These are phyloP conservation scores for Chrysopilus asiliformis DNA, from an alignment of 2,888 invertebrate genomes.

Conservation along the genomic window DNA sequence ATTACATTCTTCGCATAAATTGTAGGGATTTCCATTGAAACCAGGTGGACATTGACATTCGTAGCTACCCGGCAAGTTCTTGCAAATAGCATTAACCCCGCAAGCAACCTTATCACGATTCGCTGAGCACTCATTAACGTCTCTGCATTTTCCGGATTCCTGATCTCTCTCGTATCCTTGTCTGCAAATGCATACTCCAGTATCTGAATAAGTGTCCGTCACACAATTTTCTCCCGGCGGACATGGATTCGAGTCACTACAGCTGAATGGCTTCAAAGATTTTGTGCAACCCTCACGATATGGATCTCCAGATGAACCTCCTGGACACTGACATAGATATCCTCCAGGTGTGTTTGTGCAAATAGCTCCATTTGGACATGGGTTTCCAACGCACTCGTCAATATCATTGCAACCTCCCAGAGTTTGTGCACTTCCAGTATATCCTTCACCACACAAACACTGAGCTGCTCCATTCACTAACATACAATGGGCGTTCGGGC, in stretches of 20 bases:
- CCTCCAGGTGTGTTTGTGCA: slow-evolving; percentile 80
- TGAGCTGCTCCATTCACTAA: slow-evolving; percentile 68
- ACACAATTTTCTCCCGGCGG: slow-evolving; percentile 77
- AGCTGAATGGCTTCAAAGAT: slow-evolving; percentile 50
- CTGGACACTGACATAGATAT: slow-evolving; percentile 79
- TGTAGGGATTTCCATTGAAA: slow-evolving; percentile 81
- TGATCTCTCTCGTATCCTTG: slow-evolving; percentile 72
- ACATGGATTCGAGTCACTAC: slow-evolving; percentile 63
- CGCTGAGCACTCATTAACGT: slow-evolving; percentile 74
- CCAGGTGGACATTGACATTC: slow-evolving; percentile 83
- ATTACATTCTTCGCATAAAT: slow-evolving; percentile 72
- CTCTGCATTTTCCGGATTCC: slow-evolving; percentile 62
- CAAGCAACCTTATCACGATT: slow-evolving; percentile 64
- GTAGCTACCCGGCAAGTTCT: slow-evolving; percentile 85
- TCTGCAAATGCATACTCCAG: slow-evolving; percentile 78
- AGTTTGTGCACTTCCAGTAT: slow-evolving; percentile 46
- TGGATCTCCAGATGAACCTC: slow-evolving; percentile 66
- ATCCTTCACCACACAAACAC: slow-evolving; percentile 73
- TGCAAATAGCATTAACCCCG: slow-evolving; percentile 79
- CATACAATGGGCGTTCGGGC: slow-evolving; percentile 80
- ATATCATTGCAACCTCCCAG: slow-evolving; percentile 71
- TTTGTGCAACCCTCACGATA: slow-evolving; percentile 63
- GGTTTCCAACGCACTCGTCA: slow-evolving; percentile 71
- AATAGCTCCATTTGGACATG: slow-evolving; percentile 72
- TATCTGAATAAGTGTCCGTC: slow-evolving; percentile 54